These are phyloP conservation scores for Psilanteris sp. DNA, from an alignment of 1,140 invertebrate species.

Conservation along the genomic window DNA sequence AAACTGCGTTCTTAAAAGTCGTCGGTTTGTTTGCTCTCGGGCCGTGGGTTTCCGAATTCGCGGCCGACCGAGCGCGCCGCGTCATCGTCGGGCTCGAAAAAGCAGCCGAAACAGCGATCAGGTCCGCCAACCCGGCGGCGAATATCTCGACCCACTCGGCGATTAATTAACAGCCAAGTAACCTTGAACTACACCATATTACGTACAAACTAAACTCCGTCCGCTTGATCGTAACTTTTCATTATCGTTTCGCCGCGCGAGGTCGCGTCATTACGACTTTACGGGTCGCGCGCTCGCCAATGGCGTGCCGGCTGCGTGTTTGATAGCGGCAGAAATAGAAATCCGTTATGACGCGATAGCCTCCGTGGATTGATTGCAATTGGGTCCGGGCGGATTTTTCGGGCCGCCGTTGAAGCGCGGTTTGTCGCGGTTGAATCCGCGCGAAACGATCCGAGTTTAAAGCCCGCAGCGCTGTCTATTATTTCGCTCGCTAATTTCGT, in stretches of 20 bases:
- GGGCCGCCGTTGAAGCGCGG: too few relatives aligned
- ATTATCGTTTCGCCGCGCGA: constrained; percentile 63
- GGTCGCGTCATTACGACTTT: constrained; percentile 57
- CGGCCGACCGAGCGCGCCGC: too few relatives aligned
- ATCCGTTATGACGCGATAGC: constrained; percentile 40
- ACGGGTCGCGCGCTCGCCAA: constrained; percentile 58
- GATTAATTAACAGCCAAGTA: constrained; percentile 49
- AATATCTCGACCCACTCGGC: constrained; percentile 39
- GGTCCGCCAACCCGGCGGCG: too few relatives aligned
- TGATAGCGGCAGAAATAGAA: constrained; percentile 48
- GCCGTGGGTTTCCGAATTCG: too few relatives aligned
- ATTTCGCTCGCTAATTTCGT: too few relatives aligned
- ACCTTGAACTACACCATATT: constrained; percentile 61
- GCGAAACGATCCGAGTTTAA: too few relatives aligned
- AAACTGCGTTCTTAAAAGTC: too few relatives aligned
- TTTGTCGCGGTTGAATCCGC: too few relatives aligned
- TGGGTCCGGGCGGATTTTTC: constrained; percentile 16
- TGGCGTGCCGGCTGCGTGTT: constrained; percentile 49
- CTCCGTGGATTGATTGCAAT: constrained; percentile 40
- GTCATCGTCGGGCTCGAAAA: too few relatives aligned
- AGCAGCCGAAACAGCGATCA: too few relatives aligned
- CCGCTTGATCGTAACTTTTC: constrained; percentile 60
- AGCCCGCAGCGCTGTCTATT: too few relatives aligned
- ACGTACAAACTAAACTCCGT: constrained; percentile 51
- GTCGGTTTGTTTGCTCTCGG: too few relatives aligned